A percentile compares a stretch with the other conserved stretches of the same genome.
Evolutionary conservation across 2,888 invertebrate species (phyloP).

Genomic region (Macrophya annulata): DNA sequence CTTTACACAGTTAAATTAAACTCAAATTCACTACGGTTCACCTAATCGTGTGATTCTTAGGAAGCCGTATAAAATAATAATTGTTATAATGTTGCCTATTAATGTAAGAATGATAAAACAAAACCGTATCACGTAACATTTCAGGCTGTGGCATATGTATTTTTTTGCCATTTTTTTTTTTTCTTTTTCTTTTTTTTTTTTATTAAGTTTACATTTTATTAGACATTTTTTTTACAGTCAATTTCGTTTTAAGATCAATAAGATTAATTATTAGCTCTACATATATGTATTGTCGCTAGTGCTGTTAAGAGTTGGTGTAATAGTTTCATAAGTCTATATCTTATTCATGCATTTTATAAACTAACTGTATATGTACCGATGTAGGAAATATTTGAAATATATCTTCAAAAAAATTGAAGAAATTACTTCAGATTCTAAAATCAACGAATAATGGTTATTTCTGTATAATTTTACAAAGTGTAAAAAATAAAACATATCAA

Average conservation of each 20-base stretch:
- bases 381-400: background rate
- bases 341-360: background rate
- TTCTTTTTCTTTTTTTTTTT: background rate
- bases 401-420: background rate
- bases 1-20: background rate
- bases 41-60: background rate
- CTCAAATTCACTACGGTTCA: background rate
- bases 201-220: background rate
- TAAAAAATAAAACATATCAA: background rate
- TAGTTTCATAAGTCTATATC: conserved; percentile 25
- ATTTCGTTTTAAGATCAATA: background rate
- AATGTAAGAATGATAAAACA: background rate
- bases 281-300: background rate
- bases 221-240: conserved; percentile 9
- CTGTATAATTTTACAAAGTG: background rate
- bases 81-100: conserved; percentile 29
- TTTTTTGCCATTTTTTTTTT: conserved; percentile 40
- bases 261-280: background rate
- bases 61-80: background rate
- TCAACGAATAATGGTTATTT: background rate
- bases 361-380: too few relatives aligned
- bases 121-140: conserved; percentile 41
- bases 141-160: conserved; percentile 49
- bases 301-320: background rate
- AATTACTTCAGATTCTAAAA: background rate